These are phyloP conservation scores for Capitulum mitella DNA, from an alignment of 2,888 invertebrate species.

Conservation along the genomic window DNA sequence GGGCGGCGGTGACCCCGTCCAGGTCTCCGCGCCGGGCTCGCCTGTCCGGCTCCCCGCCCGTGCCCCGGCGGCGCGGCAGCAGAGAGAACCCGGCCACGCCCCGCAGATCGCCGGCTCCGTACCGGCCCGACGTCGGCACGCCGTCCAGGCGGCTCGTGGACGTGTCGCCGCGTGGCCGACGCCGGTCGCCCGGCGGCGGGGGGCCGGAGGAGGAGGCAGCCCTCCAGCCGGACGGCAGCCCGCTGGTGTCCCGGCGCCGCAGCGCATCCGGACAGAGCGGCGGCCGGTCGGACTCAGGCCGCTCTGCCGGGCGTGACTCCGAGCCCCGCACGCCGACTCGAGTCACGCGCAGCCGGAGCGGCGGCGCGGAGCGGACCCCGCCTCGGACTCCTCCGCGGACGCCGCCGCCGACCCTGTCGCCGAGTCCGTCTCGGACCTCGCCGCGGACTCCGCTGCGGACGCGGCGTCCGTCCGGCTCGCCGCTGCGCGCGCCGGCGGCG, in stretches of 20 bases:
- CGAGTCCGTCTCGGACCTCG: constrained; percentile 52
- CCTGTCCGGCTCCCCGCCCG: background rate
- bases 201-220: too few relatives aligned
- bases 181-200: constrained; percentile 57
- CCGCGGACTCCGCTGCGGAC: constrained; percentile 64
- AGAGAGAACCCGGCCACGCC: background rate
- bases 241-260: background rate
- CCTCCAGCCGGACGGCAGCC: constrained; percentile 67
- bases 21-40: background rate
- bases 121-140: constrained; percentile 35
- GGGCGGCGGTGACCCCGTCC: constrained; percentile 39
- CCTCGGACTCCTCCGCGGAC: constrained; percentile 52
- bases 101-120: constrained; percentile 32
- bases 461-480: too few relatives aligned
- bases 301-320: background rate
- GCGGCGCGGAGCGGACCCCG: background rate
- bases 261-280: too few relatives aligned
- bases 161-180: constrained; percentile 55
- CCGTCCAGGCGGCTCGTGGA: constrained; percentile 41
- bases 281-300: background rate
- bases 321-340: background rate
- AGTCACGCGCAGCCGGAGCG: background rate
- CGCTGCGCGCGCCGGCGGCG: background rate
- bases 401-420: constrained; percentile 65
- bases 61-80: background rate